A percentile compares a stretch with the other conserved stretches of the same genome.
phyloP scores from a whole-genome alignment of 2,113 vertebrate genomes.

The Triplophysa dalaica region DNA sequence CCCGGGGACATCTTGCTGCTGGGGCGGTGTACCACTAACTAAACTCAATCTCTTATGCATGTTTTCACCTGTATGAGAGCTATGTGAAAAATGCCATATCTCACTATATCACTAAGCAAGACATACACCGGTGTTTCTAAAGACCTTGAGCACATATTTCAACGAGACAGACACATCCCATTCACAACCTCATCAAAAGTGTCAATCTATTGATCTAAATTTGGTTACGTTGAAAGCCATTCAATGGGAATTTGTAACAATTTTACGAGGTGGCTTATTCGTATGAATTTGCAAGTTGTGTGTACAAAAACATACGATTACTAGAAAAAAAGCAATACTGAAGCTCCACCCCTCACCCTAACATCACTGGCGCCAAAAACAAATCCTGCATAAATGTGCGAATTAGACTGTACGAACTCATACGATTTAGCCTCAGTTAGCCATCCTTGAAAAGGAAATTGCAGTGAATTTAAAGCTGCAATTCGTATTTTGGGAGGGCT shows the following conservation, averaged over 20 bases:
- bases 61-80: constrained; percentile 73
- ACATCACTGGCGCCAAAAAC: no score
- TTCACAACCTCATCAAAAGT: constrained; percentile 40
- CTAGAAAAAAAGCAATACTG: no score
- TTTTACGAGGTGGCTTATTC: no score
- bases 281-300: no score
- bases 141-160: constrained; percentile 47
- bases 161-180: constrained; percentile 45
- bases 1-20: constrained; percentile 69
- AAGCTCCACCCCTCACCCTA: no score
- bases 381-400: no score
- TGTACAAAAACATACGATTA: no score
- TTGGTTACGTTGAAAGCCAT: constrained; percentile 31
- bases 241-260: no score
- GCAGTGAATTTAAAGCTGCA: not conserved
- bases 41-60: constrained; percentile 62
- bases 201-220: constrained; percentile 45
- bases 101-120: constrained; percentile 57
- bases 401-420: no score
- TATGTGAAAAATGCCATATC: constrained; percentile 72
- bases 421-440: not conserved
- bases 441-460: not conserved
- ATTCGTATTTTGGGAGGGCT: no score
- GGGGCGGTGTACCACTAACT: constrained; percentile 64
- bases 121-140: constrained; percentile 43